A percentile compares a stretch with the other conserved stretches of the same genome.
phyloP scores from a whole-genome alignment of 2,113 vertebrate species.

The Sylvilagus bachmani region DNA sequence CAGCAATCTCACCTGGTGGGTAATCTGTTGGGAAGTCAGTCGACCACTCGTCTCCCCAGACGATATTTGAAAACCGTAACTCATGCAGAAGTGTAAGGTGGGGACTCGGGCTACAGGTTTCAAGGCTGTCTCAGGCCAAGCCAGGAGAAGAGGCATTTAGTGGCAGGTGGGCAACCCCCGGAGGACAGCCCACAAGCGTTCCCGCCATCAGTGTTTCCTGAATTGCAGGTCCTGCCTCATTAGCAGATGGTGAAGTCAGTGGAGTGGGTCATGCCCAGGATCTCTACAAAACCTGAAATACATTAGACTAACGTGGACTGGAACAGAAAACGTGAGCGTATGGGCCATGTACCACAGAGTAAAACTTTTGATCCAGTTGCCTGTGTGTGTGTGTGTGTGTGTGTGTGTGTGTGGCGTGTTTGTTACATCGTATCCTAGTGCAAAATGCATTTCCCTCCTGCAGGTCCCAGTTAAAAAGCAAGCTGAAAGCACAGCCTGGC shows the following conservation, averaged over 20 bases:
- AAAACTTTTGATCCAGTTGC: neutral
- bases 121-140: neutral
- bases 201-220: neutral
- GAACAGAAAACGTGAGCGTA: neutral
- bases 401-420: rapidly evolving
- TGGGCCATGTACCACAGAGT: rapidly evolving
- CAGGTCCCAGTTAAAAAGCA: neutral
- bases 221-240: neutral
- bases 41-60: neutral
- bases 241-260: slow-evolving; percentile 5
- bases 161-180: neutral
- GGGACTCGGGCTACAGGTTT: neutral
- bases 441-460: neutral
- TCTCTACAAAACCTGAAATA: slow-evolving; percentile 8
- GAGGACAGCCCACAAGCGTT: neutral
- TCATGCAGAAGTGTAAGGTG: neutral
- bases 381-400: too few relatives aligned
- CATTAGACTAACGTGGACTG: neutral
- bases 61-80: neutral
- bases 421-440: neutral
- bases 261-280: slow-evolving; percentile 5
- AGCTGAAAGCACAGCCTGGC: neutral
- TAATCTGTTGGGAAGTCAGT: neutral
- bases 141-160: neutral
- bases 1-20: neutral